Evolutionary conservation across 1,140 invertebrate species (phyloP).

Genomic region (Onthophagus taurus): DNA sequence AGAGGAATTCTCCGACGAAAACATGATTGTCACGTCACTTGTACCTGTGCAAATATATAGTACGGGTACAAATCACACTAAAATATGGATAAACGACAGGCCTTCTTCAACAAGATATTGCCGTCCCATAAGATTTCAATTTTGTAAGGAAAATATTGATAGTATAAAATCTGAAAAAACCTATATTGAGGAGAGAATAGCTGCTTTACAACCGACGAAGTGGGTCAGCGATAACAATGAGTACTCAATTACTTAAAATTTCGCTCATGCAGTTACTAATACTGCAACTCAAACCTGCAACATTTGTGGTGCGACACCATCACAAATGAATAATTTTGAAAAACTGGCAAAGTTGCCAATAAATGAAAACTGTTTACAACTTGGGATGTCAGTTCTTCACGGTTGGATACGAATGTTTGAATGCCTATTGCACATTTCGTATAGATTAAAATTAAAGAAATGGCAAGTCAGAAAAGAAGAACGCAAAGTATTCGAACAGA

Average conservation of each 20-base stretch:
- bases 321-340: conserved; percentile 31
- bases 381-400: conserved; percentile 34
- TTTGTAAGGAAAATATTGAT: neutral
- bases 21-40: neutral
- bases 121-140: neutral
- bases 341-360: conserved; percentile 12
- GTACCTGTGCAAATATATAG: neutral
- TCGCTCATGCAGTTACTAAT: neutral
- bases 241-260: neutral
- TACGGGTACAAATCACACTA: neutral
- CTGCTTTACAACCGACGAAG: neutral
- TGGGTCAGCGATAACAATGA: neutral
- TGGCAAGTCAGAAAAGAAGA: conserved; percentile 21
- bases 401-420: conserved; percentile 37
- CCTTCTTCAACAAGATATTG: neutral
- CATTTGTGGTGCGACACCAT: conserved; percentile 29
- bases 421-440: conserved; percentile 31
- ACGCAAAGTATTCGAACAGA: conserved; percentile 20
- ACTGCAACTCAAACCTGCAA: conserved; percentile 31
- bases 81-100: neutral
- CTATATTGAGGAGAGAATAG: no score
- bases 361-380: conserved; percentile 22
- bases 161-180: neutral
- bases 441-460: conserved; percentile 30
- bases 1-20: neutral